A percentile compares a stretch with the other conserved stretches of the same genome.
These are phyloP conservation scores for Psilopsiagon aurifrons DNA, from an alignment of 2,113 vertebrate species.

Conservation along the genomic window DNA sequence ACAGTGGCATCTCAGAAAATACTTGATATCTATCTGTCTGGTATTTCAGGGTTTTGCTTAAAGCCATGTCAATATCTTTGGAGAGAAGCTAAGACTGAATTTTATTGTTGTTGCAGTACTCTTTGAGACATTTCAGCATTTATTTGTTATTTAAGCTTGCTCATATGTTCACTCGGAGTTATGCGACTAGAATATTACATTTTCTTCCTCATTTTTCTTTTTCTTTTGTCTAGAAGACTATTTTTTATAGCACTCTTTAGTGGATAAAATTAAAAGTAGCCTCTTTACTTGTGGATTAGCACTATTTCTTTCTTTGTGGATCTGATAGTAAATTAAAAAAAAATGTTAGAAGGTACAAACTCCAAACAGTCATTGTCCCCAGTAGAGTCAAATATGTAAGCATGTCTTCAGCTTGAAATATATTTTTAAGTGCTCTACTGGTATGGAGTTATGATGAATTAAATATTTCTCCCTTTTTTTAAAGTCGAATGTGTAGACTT, in stretches of 20 bases:
- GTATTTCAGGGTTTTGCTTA: background rate
- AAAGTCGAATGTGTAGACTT: background rate
- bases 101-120: background rate
- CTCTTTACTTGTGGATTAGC: background rate
- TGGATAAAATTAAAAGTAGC: background rate
- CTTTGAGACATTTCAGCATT: background rate
- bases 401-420: background rate
- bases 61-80: background rate
- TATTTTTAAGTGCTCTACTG: background rate
- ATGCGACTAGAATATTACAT: background rate
- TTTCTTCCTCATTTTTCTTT: background rate
- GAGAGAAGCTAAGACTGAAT: background rate
- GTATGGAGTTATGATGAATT: background rate
- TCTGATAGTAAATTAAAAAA: background rate
- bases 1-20: background rate
- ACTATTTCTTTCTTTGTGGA: background rate
- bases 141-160: background rate
- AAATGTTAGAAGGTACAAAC: background rate
- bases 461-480: background rate
- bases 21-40: background rate
- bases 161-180: background rate
- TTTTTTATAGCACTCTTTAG: background rate
- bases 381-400: background rate
- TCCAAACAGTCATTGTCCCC: background rate
- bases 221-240: background rate